phyloP scores from a whole-genome alignment of 1,140 invertebrate species.

The Sarcophaga bullata region DNA sequence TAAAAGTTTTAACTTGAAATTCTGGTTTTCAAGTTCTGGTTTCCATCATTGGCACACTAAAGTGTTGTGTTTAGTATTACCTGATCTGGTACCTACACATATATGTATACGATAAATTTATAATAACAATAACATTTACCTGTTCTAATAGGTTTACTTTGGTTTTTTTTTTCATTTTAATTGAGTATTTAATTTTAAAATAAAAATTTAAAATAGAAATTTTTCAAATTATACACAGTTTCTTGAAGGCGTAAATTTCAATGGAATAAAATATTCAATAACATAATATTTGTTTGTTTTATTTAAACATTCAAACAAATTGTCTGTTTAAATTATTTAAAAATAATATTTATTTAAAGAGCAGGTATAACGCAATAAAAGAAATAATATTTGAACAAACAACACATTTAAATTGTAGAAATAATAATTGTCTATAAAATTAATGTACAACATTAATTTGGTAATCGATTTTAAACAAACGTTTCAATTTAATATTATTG shows the following conservation, averaged over 20 bases:
- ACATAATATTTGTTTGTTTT: not conserved
- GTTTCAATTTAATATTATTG: too few relatives aligned
- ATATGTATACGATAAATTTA: too few relatives aligned
- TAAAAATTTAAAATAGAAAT: not conserved
- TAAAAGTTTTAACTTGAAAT: not conserved
- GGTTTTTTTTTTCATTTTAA: slow-evolving; percentile 19
- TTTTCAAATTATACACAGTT: too few relatives aligned
- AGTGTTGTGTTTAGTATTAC: slow-evolving; percentile 10
- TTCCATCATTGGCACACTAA: slow-evolving; percentile 7
- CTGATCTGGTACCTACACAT: not conserved
- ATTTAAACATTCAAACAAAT: not conserved
- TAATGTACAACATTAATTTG: not conserved
- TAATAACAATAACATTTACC: not conserved
- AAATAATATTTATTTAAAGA: slow-evolving; percentile 1
- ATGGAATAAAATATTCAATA: too few relatives aligned
- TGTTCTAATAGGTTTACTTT: not conserved
- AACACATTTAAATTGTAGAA: not conserved
- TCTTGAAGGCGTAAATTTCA: too few relatives aligned
- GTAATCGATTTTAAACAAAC: too few relatives aligned
- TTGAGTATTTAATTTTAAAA: slow-evolving; percentile 5
- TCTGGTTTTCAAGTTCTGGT: not conserved
- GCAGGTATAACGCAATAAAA: not conserved
- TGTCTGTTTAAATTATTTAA: not conserved
- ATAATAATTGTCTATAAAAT: not conserved
- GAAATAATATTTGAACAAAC: too few relatives aligned